Percentiles rank a stretch among this genome's conserved stretches.
phyloP scores from a whole-genome alignment of 2,888 invertebrate species.

The Napeogenes sylphis region DNA sequence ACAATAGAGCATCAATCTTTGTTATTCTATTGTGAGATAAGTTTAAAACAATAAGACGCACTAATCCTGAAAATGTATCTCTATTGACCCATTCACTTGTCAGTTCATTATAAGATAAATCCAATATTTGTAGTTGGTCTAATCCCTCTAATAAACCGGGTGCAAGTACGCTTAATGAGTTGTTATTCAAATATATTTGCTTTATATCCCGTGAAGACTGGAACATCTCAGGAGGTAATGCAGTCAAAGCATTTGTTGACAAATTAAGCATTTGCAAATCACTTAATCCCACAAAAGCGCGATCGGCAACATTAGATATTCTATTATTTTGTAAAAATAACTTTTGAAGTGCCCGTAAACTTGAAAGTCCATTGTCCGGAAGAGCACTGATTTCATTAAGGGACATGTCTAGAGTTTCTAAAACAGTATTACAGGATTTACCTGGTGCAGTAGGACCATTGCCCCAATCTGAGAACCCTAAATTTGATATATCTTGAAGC shows the following conservation, averaged over 20 bases:
- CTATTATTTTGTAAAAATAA: slow-evolving; percentile 87
- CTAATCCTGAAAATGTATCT: slow-evolving; percentile 86
- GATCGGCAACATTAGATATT: slow-evolving; percentile 84
- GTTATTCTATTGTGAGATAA: slow-evolving; percentile 84
- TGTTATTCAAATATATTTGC: slow-evolving; percentile 86
- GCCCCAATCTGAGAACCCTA: slow-evolving; percentile 86
- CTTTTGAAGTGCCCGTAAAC: slow-evolving; percentile 82
- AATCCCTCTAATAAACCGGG: slow-evolving; percentile 85
- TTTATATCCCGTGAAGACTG: slow-evolving; percentile 83
- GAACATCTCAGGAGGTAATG: slow-evolving; percentile 87
- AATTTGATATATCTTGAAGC: slow-evolving; percentile 85
- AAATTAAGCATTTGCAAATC: slow-evolving; percentile 85
- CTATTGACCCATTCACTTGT: slow-evolving; percentile 87
- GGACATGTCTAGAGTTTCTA: slow-evolving; percentile 85
- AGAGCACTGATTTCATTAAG: slow-evolving; percentile 84
- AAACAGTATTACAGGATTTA: slow-evolving; percentile 82
- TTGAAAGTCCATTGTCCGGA: slow-evolving; percentile 84
- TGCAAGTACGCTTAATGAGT: slow-evolving; percentile 85
- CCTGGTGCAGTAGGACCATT: slow-evolving; percentile 81
- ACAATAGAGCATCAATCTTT: slow-evolving; percentile 83
- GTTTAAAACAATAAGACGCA: slow-evolving; percentile 85
- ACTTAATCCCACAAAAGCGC: slow-evolving; percentile 83
- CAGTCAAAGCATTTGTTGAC: slow-evolving; percentile 86
- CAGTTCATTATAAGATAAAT: slow-evolving; percentile 85
- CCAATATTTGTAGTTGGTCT: slow-evolving; percentile 84